Base-by-base conservation (phyloP, 1,140 invertebrate species). In the Dolichoris vasculosae region DNA sequence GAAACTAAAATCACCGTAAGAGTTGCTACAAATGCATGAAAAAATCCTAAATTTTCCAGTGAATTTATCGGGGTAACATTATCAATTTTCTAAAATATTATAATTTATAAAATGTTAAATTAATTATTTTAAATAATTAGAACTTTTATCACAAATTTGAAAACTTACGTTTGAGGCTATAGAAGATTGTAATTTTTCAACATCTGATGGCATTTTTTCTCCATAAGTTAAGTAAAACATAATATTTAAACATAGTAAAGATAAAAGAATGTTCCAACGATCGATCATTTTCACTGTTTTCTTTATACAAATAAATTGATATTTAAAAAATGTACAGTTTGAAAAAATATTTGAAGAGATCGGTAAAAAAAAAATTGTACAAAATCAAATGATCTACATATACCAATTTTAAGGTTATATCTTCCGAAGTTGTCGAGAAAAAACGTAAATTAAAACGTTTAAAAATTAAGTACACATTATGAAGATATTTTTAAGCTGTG, bases 1-100 rank as follows among this genome's bases (percentile, higher is more conserved):
- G 98, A 99, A 17, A 99, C 98, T 76, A 99, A 95, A 87, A 99
- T 99, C 48, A 99, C 97, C 51, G 98, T 99, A 84, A 99, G 94
- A 0, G 98, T 97, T 69, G 98, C 98, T 67, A 99, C 90, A 92
- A 99, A 99, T 7, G 97, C 99, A 94, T 99, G 98, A 89, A 98
- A 94, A 93, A 99, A 99, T 78, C 96, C 97, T 40, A 95, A 88
- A 89, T 94, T 93, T 17, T 87, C 88, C 38, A 89, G 71, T 20
- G 64, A 51, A 80, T 86, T 81, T n/a, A 73, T 59, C 9, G 77
- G 48, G n/a, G 89, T 88, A 17, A 67, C 64, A 23, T 87, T 86
- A 46, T 87, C 83, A 79, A 51, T 78, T 85, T 87, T 88, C 89
- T 90, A 73, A 55, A 88, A 89, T 79, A 79, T 82, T 38, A 35